Evolutionary conservation across 2,888 invertebrate species (phyloP), one percentile per base, ranked within the genome.

Genomic region (Perdita meconis): DNA sequence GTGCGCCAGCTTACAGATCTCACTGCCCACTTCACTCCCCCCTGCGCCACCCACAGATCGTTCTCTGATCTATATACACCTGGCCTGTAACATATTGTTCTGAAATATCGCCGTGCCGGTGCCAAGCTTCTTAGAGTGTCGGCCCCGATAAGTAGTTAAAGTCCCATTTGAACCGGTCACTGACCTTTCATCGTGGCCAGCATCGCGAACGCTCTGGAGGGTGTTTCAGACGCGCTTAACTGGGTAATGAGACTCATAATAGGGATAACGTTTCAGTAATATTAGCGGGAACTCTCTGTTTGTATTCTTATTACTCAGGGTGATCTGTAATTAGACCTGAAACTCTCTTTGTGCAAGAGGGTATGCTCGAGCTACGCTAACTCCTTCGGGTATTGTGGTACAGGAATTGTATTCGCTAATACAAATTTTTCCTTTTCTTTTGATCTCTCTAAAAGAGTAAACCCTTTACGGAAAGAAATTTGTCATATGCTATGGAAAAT

Each of bases 41-140:
- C 0, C 12, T 10, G 2, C 19, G 2, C 40, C 50, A 40, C 1
- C 59, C 60, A 67, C 80, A 73, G 73, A 76, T 80, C 80, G 73
- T 64, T 67, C 64, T 26, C 24, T 60, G 57, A 66, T 69, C 68
- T 73, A 70, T 55, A 73, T 55, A 73, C 66, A 73, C 71, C 36
- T 12, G 13, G 40, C 26, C 22, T 34, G 70, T 53, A 80, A 77
- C 80, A 53, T 65, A 77, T 70, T 80, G 80, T 74, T 56, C 53
- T 53, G 78, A 75, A 68, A 68, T 74, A 78, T 81, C 78, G 51
- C 22, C 40, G n/a, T 59, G 24, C 24, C 66, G 73, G 34, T 63
- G 66, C 70, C 63, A 64, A 71, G 59, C 70, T 77, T 44, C 66
- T 63, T 70, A 53, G 50, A 59, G 16, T 55, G 51, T 51, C 19